Percentiles rank a stretch among this genome's conserved stretches.
phyloP scores from a whole-genome alignment of 2,113 vertebrate species.

The Petromus typicus region DNA sequence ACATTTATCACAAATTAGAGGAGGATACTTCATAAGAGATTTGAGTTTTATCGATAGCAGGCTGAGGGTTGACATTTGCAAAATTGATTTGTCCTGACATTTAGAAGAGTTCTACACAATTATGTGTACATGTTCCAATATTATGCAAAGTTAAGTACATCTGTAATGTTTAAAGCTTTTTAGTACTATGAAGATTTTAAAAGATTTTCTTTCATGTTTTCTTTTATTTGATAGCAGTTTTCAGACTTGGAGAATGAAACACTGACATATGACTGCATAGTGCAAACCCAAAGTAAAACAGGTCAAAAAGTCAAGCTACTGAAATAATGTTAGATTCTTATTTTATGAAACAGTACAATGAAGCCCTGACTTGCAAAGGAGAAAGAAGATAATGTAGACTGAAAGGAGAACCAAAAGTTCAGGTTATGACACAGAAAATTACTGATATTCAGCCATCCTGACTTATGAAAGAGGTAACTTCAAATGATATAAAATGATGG shows the following conservation, averaged over 20 bases:
- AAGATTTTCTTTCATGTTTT: constrained; percentile 19
- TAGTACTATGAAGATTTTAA: constrained; percentile 72
- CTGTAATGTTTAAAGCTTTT: constrained; percentile 82
- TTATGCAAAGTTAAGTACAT: constrained; percentile 84
- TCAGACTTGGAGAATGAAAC: constrained; percentile 23
- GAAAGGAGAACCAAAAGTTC: neutral
- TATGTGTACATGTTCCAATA: constrained; percentile 78
- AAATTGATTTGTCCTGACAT: constrained; percentile 90
- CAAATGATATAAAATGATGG: neutral
- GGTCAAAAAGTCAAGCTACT: constrained; percentile 27
- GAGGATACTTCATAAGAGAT: constrained; percentile 66
- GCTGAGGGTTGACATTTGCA: constrained; percentile 84
- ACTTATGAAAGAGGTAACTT: neutral
- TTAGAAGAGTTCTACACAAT: constrained; percentile 83
- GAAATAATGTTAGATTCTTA: neutral
- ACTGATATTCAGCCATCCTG: neutral
- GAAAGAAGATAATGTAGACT: neutral
- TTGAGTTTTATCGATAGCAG: constrained; percentile 79
- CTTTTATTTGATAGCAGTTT: constrained; percentile 49
- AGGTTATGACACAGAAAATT: neutral
- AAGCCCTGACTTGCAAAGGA: neutral
- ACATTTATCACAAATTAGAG: constrained; percentile 78
- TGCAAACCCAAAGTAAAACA: neutral
- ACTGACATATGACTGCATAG: constrained; percentile 17
- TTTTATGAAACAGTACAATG: neutral